phyloP scores from a whole-genome alignment of 2,888 invertebrate species.

The Chaetogeoica ovagalla region DNA sequence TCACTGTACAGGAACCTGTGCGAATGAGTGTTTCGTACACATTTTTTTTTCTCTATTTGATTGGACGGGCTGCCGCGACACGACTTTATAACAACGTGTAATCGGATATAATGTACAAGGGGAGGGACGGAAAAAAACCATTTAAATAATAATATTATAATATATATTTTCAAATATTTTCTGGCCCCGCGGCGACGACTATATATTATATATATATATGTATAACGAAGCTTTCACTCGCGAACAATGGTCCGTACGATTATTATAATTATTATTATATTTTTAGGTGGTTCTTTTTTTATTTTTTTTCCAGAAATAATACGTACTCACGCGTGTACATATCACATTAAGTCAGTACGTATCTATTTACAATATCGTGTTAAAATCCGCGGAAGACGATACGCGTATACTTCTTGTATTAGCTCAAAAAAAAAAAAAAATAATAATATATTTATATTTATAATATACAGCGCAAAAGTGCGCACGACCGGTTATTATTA shows the following conservation, averaged over 20 bases:
- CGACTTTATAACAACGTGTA: no score
- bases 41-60: no score
- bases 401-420: no score
- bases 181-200: constrained; percentile 6
- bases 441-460: not conserved
- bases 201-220: not conserved
- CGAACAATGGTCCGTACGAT: constrained; percentile 10
- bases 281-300: not conserved
- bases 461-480: not conserved
- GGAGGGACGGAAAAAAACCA: no score
- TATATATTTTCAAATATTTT: no score
- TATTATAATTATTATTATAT: not conserved
- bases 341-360: constrained; percentile 2
- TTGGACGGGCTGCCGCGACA: no score
- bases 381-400: no score
- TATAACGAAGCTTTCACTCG: constrained; percentile 38
- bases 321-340: not conserved
- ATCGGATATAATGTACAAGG: no score
- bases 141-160: no score
- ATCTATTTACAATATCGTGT: constrained; percentile 8
- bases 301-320: constrained; percentile 12
- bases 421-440: no score
- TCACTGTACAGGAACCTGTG: no score
- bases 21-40: no score
- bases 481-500: constrained; percentile 24